Base-by-base conservation (phyloP, 2,888 invertebrate species). In the Toxonevra muliebris region DNA sequence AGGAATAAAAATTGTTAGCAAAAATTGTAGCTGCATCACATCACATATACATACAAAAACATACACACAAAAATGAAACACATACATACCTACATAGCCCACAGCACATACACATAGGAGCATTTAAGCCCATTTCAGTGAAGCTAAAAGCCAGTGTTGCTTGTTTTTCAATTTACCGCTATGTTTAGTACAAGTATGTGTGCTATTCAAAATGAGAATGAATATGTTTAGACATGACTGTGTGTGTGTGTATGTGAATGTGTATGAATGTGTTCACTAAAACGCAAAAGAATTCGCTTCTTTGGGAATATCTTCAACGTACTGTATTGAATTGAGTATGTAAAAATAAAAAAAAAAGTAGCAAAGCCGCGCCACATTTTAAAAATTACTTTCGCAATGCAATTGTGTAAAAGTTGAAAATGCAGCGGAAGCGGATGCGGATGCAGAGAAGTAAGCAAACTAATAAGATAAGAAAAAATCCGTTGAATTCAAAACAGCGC, bases 361-460 rank as follows among this genome's bases (percentile, higher is more conserved):
- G 30, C 30, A 7, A 30, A 30, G 7, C 30, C 30, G 58, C 65
- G 65, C 65, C 65, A 50, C 65, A 65, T 48, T 48, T 48, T 48
- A 48, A 15, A 48, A 48, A 48, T 48, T 48, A 15, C 48, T n/a
- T n/a, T 20, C 52, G 53, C 59, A 53, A 50, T 42, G 43, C 52
- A 65, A 58, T 65, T 42, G 17, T 53, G 42, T 52, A 15, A 55
- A 5, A 13, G 30, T 12, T 54, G 42, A 54, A 42, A 53, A 41
- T 58, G 42, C 58, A 54, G 30, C 30, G 30, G 30, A 30, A 60
- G 42, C 61, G 64, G 61, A 62, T 65, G 50, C 66, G 68, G 68
- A 71, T 66, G 61, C 64, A 65, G 63, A 58, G 59, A 66, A 66
- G 59, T 71, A 71, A 71, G 66, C 64, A 64, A 69, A 64, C 71